Percentiles rank a stretch among this genome's conserved stretches.
phyloP scores from a whole-genome alignment of 2,113 vertebrate genomes.

The Scopus umbretta region DNA sequence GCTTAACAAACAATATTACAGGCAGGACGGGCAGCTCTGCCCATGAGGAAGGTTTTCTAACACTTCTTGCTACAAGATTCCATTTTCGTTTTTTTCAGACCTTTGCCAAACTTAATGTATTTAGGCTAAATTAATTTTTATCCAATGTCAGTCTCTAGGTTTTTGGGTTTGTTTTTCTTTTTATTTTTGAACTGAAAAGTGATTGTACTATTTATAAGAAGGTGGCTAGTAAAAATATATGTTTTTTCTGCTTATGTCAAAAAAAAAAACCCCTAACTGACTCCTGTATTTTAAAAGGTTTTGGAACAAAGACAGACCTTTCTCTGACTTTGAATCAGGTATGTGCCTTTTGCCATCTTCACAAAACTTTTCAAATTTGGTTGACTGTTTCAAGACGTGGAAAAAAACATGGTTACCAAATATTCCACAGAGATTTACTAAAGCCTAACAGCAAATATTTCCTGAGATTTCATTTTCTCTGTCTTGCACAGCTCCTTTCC shows the following conservation, averaged over 20 bases:
- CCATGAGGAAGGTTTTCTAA: not conserved
- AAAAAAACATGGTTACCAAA: conserved; percentile 29
- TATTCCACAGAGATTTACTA: conserved; percentile 47
- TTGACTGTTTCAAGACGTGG: not conserved
- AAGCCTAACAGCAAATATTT: conserved; percentile 51
- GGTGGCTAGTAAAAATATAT: not conserved
- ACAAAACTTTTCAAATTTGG: not conserved
- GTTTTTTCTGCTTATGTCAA: not conserved
- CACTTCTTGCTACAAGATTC: not conserved
- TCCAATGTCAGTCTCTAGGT: not conserved
- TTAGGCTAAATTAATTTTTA: not conserved
- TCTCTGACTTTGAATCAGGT: not conserved
- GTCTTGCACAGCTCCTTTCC: not conserved
- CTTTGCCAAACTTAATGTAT: not conserved
- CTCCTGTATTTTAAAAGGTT: not conserved
- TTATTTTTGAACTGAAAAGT: not conserved
- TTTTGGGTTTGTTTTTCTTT: not conserved
- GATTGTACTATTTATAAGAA: not conserved
- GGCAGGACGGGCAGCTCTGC: not conserved
- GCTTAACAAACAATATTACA: not conserved
- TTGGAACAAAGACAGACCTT: not conserved
- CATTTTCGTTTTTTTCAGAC: not conserved
- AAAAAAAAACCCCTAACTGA: not conserved
- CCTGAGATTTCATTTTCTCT: conserved; percentile 53
- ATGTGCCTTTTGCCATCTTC: not conserved